Base-by-base conservation (phyloP, 2,797 vertebrate species). In the Danio choprae region DNA sequence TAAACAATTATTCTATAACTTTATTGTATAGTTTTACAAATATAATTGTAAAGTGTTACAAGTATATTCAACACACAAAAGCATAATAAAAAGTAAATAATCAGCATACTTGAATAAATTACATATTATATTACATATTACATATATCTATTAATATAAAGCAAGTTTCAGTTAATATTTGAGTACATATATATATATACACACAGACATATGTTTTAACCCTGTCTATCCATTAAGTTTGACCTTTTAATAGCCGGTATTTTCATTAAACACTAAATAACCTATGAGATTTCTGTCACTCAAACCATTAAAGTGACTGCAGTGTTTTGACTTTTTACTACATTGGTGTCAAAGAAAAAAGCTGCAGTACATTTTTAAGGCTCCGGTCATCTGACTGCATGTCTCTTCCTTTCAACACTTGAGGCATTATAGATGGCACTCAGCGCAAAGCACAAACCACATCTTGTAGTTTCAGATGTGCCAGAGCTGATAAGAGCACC, bases 401-500 rank as follows among this genome's bases (percentile, higher is more conserved):
- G 55, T 77, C 69, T 77, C 12, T 69, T 67, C 36, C 76, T 67
- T 50, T 43, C 69, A 8, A 62, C 76, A 59, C 75, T 67, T 20
- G 38, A 70, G 29, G 72, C 74, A 59, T 74, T 55, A 67, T 58
- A 72, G 60, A 58, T 46, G 53, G 51, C 76, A 79, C 76, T 79
- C 71, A 56, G 68, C 2, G 60, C 69, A 78, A 71, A 43, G 46
- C 56, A 63, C 18, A 40, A 82, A 82, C 75, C 76, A 55, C 76
- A 79, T 69, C 56, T 63, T 79, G 56, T 74, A 41, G 62, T 74
- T 73, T 83, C 53, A 53, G 62, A 72, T 74, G 38, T 67, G 58
- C 60, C 48, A 7, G 58, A 40, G 80, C 67, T 88, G 79, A 87
- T 86, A 86, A 86, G 83, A 87, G 87, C 73, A 81, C 80, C 69